Evolutionary conservation across 1,140 invertebrate species (phyloP).

Genomic region (Meloidogyne chitwoodi): DNA sequence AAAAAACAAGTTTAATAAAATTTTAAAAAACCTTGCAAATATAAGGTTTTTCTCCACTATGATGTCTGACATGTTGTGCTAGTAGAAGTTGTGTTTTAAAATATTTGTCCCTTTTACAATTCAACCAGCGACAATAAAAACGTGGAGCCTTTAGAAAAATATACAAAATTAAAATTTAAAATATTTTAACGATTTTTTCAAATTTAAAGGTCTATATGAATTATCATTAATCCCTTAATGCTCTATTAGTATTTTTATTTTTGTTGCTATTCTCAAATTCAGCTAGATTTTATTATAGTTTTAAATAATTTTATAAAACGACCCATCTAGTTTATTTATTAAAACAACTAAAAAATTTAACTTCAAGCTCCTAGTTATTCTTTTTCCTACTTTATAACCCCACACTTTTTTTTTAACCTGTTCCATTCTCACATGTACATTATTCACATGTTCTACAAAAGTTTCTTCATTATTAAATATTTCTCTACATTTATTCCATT

Average conservation of each 20-base stretch:
- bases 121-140: slow-evolving; percentile 34
- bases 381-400: no score
- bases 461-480: slow-evolving; percentile 7
- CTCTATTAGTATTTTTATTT: no score
- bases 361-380: no score
- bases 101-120: slow-evolving; percentile 63
- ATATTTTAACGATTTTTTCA: no score
- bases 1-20: no score
- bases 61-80: slow-evolving; percentile 93
- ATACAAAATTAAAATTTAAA: background rate
- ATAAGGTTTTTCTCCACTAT: slow-evolving; percentile 97
- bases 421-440: slow-evolving; percentile 10
- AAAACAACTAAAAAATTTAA: no score
- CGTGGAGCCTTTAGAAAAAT: slow-evolving; percentile 3
- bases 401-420: background rate
- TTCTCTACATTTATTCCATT: slow-evolving; percentile 8
- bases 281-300: no score
- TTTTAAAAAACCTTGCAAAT: slow-evolving; percentile 84
- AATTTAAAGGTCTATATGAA: no score
- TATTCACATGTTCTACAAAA: slow-evolving; percentile 19
- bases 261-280: no score
- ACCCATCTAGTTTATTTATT: no score
- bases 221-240: no score
- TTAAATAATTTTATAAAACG: no score
- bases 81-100: slow-evolving; percentile 99